Percentiles rank a stretch among this genome's conserved stretches.
phyloP scores from a whole-genome alignment of 1,140 invertebrate species.

The Ephestia elutella region DNA sequence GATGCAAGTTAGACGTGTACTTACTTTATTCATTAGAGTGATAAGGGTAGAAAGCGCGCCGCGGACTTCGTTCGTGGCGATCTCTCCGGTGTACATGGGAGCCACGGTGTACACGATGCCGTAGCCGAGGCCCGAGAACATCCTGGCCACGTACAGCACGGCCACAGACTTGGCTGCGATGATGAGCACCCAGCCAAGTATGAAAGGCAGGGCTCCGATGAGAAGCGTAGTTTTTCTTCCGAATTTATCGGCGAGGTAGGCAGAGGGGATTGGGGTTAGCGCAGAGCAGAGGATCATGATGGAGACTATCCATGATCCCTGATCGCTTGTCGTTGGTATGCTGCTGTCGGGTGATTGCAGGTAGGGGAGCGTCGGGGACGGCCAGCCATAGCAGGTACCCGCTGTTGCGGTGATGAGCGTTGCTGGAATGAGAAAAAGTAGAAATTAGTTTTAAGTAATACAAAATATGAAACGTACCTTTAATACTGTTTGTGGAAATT shows the following conservation, averaged over 20 bases:
- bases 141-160: constrained; percentile 72
- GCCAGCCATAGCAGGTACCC: constrained; percentile 76
- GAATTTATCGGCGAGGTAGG: constrained; percentile 69
- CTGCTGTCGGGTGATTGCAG: constrained; percentile 61
- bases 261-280: constrained; percentile 65
- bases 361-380: constrained; percentile 75
- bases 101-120: constrained; percentile 79
- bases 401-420: constrained; percentile 72
- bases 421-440: constrained; percentile 49
- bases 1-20: constrained; percentile 17
- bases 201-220: constrained; percentile 77
- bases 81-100: constrained; percentile 80
- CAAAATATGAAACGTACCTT: background rate
- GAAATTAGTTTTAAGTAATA: background rate
- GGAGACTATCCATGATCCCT: constrained; percentile 80
- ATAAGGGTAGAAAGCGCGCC: constrained; percentile 82
- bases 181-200: constrained; percentile 80
- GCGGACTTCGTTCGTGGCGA: constrained; percentile 80
- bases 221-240: constrained; percentile 82
- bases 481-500: too few relatives aligned
- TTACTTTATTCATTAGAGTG: constrained; percentile 77
- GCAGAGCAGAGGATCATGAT: constrained; percentile 73
- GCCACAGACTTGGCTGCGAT: constrained; percentile 70
- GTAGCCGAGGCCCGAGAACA: constrained; percentile 80
- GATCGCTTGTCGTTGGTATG: constrained; percentile 71